Base-by-base conservation (phyloP, 2,113 vertebrate species). In the Pachycephala philippinensis region DNA sequence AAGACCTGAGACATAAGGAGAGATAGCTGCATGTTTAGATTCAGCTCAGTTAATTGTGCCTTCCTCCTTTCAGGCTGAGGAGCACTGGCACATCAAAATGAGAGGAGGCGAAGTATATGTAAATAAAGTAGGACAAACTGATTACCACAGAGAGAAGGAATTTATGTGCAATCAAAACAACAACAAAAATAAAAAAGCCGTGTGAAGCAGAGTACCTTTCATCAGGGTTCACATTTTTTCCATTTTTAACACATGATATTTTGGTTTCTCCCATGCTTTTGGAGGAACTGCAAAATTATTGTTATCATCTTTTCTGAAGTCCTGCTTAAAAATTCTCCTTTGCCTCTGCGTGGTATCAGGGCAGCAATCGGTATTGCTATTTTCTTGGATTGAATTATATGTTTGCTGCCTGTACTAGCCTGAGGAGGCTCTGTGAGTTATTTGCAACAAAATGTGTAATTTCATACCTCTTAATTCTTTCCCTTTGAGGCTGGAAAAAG, bases 401-500 rank as follows among this genome's bases (percentile, higher is more conserved):
- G 74, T 85, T 84, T 90, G 49, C 49, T 76, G 10, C 90, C 68
- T 77, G 39, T 71, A 33, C n/a, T 39, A 80, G 92, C 90, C 95
- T 57, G 71, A 90, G 92, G 92, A 95, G 59, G 26, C 13, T 93
- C 87, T 83, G 24, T 57, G 45, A 90, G 30, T 72, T 86, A 74
- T 82, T 91, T 95, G 75, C 50, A 85, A 80, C 23, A 54, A 86
- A 88, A 80, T 47, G 15, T 42, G 63, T 83, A 31, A 65, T 88
- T 88, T 96, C 75, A 65, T 56, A 80, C 24, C 10, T 80, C 57
- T 85, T 80, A 72, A 86, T 92, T 92, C 40, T 92, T 88, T 93
- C 79, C 57, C 71, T 83, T 74, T 59, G 59, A 54, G 63, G 57
- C 12, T 57, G 72, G 54, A 61, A 37, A 74, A 88, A 93, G 23